Conservation (phyloP, 2,113 vertebrate species). For the Eulacestoma nigropectus region DNA sequence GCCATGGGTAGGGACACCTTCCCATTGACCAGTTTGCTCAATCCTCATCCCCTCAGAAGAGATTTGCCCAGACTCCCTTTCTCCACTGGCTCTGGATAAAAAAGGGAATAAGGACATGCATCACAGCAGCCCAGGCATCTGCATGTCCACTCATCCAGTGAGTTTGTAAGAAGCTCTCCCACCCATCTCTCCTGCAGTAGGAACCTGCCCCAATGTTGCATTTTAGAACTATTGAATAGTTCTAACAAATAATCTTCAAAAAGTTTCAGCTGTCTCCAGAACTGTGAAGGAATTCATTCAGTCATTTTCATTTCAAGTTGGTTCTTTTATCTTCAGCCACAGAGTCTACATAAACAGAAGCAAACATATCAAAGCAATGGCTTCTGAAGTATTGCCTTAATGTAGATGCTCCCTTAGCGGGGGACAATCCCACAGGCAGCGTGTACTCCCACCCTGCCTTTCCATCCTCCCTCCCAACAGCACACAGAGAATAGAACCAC, state of each 20-base stretch:
- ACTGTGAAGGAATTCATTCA: not conserved
- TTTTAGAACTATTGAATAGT: not conserved
- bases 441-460: no score
- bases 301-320: not conserved
- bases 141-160: not conserved
- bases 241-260: not conserved
- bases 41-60: not conserved
- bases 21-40: not conserved
- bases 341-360: not conserved
- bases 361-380: not conserved
- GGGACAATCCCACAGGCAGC: rapidly evolving
- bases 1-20: not conserved
- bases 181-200: not conserved
- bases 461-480: not conserved
- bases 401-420: not conserved
- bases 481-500: not conserved
- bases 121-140: rapidly evolving
- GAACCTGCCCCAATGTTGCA: rapidly evolving
- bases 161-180: not conserved
- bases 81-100: not conserved
- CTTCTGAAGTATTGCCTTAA: not conserved
- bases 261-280: not conserved
- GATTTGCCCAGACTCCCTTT: not conserved
- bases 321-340: not conserved
- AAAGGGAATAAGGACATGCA: not conserved